Evolutionary conservation across 2,888 invertebrate genomes (phyloP).

Genomic region (Oegoconia quadripuncta): DNA sequence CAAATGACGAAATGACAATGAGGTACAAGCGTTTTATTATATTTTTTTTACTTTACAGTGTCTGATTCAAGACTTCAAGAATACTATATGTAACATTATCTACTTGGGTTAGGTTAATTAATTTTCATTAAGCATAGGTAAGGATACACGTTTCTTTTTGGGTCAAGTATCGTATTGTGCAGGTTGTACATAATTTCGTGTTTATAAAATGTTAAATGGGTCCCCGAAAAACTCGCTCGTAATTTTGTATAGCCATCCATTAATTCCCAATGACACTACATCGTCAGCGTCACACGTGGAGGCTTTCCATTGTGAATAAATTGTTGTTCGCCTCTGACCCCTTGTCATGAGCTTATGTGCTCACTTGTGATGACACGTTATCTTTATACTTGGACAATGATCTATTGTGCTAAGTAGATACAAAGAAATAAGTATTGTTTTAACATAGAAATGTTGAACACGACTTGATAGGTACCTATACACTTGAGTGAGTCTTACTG

Average conservation of each 20-base stretch:
- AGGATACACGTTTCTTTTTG: neutral
- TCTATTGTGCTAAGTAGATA: conserved; percentile 14
- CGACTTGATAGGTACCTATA: neutral
- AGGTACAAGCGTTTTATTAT: too few species aligned
- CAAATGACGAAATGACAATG: too few species aligned
- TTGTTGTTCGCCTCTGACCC: conserved; percentile 40
- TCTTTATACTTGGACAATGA: conserved; percentile 30
- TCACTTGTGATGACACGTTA: conserved; percentile 34
- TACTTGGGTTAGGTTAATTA: too few species aligned
- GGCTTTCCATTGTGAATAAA: conserved; percentile 40
- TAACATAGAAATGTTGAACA: neutral
- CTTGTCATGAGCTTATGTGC: conserved; percentile 48
- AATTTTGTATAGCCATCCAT: conserved; percentile 17
- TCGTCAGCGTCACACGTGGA: neutral
- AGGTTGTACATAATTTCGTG: neutral
- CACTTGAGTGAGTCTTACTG: neutral
- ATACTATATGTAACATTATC: too few species aligned
- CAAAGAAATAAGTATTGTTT: too few species aligned
- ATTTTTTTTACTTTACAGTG: too few species aligned
- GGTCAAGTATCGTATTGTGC: too few species aligned
- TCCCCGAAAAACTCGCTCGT: conserved; percentile 1
- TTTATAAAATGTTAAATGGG: neutral
- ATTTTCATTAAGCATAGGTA: conserved; percentile 1
- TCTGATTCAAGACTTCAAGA: too few species aligned
- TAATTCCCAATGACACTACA: conserved; percentile 15